phyloP scores from a whole-genome alignment of 2,888 invertebrate genomes.

The Deilephila porcellus region DNA sequence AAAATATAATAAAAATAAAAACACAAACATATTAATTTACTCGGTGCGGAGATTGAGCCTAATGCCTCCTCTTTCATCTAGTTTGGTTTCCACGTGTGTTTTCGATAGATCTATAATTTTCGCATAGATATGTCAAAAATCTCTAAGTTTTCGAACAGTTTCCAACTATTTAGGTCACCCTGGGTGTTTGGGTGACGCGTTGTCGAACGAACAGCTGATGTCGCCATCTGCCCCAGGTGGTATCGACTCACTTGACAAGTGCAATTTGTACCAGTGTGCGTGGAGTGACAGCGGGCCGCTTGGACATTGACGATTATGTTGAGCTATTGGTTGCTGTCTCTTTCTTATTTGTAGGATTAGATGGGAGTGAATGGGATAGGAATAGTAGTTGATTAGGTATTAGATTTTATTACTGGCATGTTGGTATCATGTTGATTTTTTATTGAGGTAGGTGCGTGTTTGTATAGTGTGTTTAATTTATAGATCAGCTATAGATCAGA shows the following conservation, averaged over 20 bases:
- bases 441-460: too few relatives aligned
- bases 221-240: conserved; percentile 61
- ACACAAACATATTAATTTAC: too few relatives aligned
- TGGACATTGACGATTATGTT: conserved; percentile 12
- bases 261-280: conserved; percentile 49
- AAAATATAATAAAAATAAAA: too few relatives aligned
- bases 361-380: not conserved
- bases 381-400: conserved; percentile 14
- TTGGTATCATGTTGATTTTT: too few relatives aligned
- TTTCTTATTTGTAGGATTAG: not conserved
- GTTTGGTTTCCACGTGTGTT: too few relatives aligned
- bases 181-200: conserved; percentile 4
- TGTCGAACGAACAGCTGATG: conserved; percentile 53
- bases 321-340: not conserved
- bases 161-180: conserved; percentile 4
- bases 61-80: too few relatives aligned
- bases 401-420: not conserved
- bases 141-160: too few relatives aligned
- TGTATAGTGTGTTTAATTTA: too few relatives aligned
- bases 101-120: too few relatives aligned
- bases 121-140: too few relatives aligned
- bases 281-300: conserved; percentile 37
- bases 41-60: too few relatives aligned
- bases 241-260: conserved; percentile 54
- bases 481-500: too few relatives aligned